Evolutionary conservation across 92 coral and sea anemone genomes (phyloP).

Genomic region (Heliopora coerulea): DNA sequence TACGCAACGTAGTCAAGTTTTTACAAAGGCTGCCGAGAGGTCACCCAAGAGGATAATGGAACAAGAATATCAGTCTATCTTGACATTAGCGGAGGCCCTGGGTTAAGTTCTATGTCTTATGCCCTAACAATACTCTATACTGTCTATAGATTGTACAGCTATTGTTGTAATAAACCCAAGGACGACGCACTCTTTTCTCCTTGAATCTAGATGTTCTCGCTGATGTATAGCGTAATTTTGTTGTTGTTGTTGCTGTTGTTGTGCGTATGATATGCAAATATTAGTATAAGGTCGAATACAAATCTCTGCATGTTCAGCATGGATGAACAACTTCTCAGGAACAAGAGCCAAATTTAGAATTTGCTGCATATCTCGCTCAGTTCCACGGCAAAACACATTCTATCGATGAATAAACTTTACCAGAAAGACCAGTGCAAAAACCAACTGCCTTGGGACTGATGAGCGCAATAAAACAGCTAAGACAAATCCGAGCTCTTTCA

Average conservation of each 20-base stretch:
- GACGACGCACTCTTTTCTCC: constrained; percentile 1
- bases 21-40: not conserved
- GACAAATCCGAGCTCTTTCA: not conserved
- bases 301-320: constrained; percentile 1
- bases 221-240: not conserved
- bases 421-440: too few relatives aligned
- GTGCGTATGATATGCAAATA: not conserved
- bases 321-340: not conserved
- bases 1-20: not conserved
- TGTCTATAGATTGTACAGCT: not conserved
- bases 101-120: not conserved
- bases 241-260: too few relatives aligned
- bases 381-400: too few relatives aligned
- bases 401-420: too few relatives aligned
- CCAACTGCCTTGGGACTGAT: too few relatives aligned
- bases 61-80: not conserved
- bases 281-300: not conserved
- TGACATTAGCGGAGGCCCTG: not conserved
- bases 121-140: not conserved
- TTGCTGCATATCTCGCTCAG: not conserved
- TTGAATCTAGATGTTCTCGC: not conserved
- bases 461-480: too few relatives aligned
- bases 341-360: not conserved
- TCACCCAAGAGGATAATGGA: too few relatives aligned
- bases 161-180: not conserved